Evolutionary conservation across 2,113 vertebrate genomes (phyloP), one percentile per base, ranked within the genome.

Genomic region (Hippopotamus amphibius): DNA sequence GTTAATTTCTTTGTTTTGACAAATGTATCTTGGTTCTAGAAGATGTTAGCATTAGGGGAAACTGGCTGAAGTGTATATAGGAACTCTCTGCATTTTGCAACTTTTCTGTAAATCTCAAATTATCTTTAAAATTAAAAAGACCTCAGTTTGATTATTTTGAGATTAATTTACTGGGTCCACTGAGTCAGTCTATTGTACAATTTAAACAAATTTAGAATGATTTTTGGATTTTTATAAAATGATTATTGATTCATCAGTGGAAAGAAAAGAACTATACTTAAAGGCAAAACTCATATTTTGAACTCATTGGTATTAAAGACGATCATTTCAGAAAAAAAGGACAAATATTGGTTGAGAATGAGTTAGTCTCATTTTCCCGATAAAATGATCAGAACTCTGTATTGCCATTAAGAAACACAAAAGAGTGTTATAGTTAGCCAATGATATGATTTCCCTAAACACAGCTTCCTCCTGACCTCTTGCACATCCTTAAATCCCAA

Each of bases 191-290:
- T n/a, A 33, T 13, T 89, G 15, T 21, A 88, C 10, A 95, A 79
- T 69, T 81, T 86, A 69, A 37, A 76, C 69, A 76, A 43, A 66
- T 81, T 17, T 61, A 66, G 46, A 90, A 7, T 76, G 59, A 57
- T 95, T 90, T 90, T 65, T 48, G 50, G n/a, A 41, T 46, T 93
- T 93, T 91, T 88, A 76, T 80, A 66, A 95, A 95, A 86, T 91
- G 43, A 95, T 21, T 72, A 7, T 82, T 72, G 81, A 88, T 82
- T 74, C n/a, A 83, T 93, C 57, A 50, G 28, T 48, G 48, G 84
- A 92, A 87, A 89, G 24, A 88, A 96, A 81, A 95, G 37, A 86
- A 33, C 12, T 77, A 28, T 22, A 1, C 95, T 77, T 46, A 77
- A 50, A 77, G 63, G 30, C 43, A 68, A 88, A 94, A 95, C 5